Percentiles rank a stretch among this genome's conserved stretches.
These are phyloP conservation scores for Apomyelois bistriatella DNA, from an alignment of 2,888 invertebrate genomes.

Conservation along the genomic window DNA sequence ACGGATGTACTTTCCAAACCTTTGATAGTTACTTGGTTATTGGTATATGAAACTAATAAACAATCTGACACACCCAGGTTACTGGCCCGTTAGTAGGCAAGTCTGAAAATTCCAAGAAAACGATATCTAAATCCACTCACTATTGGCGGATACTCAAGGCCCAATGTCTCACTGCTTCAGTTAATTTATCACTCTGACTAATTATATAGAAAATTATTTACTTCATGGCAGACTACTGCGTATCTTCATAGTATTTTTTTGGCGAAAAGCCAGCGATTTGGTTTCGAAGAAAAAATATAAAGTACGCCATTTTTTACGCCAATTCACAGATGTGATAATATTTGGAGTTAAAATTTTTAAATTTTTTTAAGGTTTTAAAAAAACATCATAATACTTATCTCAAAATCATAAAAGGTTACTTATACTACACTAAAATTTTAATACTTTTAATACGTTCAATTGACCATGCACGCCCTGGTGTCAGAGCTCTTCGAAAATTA, in stretches of 20 bases:
- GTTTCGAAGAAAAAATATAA: background rate
- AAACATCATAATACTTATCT: too few species aligned
- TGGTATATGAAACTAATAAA: too few species aligned
- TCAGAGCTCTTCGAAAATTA: too few species aligned
- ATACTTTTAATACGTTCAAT: too few species aligned
- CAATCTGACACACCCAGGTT: too few species aligned
- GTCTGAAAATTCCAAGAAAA: background rate
- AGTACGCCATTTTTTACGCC: background rate
- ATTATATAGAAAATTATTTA: constrained; percentile 6
- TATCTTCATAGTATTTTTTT: background rate
- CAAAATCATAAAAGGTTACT: too few species aligned
- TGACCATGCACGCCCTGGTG: too few species aligned
- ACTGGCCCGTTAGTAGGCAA: too few species aligned
- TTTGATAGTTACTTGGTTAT: too few species aligned
- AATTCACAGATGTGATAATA: background rate
- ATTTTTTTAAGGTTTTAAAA: too few species aligned
- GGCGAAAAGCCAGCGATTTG: background rate
- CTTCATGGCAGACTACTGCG: background rate
- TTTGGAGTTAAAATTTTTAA: background rate
- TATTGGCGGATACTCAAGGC: background rate
- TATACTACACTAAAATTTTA: too few species aligned
- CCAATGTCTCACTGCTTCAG: background rate
- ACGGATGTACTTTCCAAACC: too few species aligned
- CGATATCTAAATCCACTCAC: background rate
- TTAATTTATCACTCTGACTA: constrained; percentile 1